Evolutionary conservation across 2,797 vertebrate genomes (phyloP), one percentile per base, ranked within the genome.

Genomic region (Sebastolobus alascanus): DNA sequence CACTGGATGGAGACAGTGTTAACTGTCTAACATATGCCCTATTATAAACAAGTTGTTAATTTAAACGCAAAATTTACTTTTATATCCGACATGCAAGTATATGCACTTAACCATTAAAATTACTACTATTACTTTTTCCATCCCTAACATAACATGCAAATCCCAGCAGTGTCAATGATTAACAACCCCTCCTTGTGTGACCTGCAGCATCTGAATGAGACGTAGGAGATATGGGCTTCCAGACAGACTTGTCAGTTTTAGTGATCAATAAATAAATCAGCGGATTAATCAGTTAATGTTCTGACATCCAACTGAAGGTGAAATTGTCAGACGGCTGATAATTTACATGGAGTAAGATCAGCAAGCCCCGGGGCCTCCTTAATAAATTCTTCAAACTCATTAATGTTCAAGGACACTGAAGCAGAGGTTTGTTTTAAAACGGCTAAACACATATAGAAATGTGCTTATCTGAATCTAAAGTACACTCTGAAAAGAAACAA

Each of bases 261-360:
- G 22, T 38, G 22, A 68, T 75, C 52, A 68, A 68, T 80, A 67
- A 68, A 68, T 82, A 35, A 77, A 73, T 82, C 73, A 65, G 14
- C 68, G n/a, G 35, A 61, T 74, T 52, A 65, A 84, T 69, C 65
- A 72, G 69, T 73, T 55, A 61, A 85, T 79, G 58, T 16, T 64
- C 31, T 43, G 61, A 79, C 61, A 37, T 61, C 8, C 37, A 60
- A 3, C 9, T 58, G 65, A 84, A 76, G 76, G 79, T 79, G 73
- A 84, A 67, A 77, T 27, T 69, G 67, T 69, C 73, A 52, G 29
- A 35, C 8, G 61, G 40, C 20, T 40, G 25, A 50, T 12, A 3
- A 74, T 75, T 78, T 72, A 40, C 14, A 35, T 38, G 20, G 40
- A 43, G 27, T 31, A 3, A 20, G 22, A 77, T 69, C 8, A 20